phyloP scores from a whole-genome alignment of 2,113 vertebrate genomes.

The Rattus rattus region DNA sequence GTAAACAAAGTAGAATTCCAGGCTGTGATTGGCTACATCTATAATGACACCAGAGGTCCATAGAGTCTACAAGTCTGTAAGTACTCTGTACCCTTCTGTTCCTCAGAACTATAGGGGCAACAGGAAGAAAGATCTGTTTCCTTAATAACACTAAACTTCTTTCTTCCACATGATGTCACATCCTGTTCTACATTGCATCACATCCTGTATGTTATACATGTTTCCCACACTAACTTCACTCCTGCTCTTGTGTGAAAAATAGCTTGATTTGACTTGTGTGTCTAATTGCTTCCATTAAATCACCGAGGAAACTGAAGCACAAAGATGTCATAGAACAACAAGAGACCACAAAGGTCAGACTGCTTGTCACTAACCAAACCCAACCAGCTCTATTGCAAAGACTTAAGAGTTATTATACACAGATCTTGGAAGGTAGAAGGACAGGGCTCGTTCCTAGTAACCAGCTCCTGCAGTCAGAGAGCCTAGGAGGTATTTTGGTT shows the following conservation, averaged over 20 bases:
- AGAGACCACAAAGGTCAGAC: background rate
- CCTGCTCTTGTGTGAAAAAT: too few species aligned
- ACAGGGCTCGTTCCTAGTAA: accelerated
- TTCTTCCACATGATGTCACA: background rate
- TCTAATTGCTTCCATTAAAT: background rate
- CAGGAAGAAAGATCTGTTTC: background rate
- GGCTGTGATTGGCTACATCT: background rate
- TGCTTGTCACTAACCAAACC: background rate
- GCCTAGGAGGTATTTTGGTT: background rate
- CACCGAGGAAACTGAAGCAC: background rate
- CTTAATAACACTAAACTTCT: background rate
- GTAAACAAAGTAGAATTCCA: background rate
- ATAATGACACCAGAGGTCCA: background rate
- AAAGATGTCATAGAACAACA: background rate
- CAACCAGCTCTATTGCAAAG: background rate
- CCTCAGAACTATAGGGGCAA: background rate
- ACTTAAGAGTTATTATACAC: background rate
- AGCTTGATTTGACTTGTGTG: background rate
- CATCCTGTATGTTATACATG: background rate
- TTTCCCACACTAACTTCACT: background rate
- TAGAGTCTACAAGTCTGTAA: background rate
- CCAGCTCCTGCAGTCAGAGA: too few species aligned
- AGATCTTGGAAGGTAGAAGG: background rate
- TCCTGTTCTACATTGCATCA: background rate
- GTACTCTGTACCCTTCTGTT: background rate